Conservation (phyloP, 2,113 vertebrate species). For the Hippoglossus stenolepis region DNA sequence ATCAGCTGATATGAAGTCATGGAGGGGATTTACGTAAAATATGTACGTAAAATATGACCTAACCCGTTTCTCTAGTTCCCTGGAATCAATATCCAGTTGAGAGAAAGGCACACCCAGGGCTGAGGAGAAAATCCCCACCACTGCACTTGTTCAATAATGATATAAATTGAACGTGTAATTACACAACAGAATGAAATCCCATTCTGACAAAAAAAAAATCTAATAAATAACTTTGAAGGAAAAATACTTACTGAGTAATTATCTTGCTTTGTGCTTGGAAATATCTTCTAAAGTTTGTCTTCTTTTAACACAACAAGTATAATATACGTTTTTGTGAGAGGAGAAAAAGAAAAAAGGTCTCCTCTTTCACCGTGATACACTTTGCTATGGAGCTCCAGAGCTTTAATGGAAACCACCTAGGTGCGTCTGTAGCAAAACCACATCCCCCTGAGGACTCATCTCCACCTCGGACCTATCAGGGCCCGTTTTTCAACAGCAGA, state of each 20-base stretch:
- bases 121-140: conserved; percentile 63
- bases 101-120: conserved; percentile 82
- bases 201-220: conserved; percentile 25
- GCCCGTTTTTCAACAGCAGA: neutral
- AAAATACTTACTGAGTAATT: conserved; percentile 64
- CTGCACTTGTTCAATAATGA: conserved; percentile 75
- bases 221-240: conserved; percentile 7
- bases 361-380: conserved; percentile 12
- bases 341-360: conserved; percentile 49
- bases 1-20: conserved; percentile 14
- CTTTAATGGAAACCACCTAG: conserved; percentile 37
- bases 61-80: conserved; percentile 65
- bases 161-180: neutral
- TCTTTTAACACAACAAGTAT: conserved; percentile 28
- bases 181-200: conserved; percentile 30
- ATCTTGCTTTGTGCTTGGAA: conserved; percentile 46
- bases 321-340: conserved; percentile 29
- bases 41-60: conserved; percentile 80
- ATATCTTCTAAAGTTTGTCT: conserved; percentile 41
- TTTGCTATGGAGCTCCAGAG: conserved; percentile 25
- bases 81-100: conserved; percentile 62
- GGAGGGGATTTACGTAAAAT: conserved; percentile 60
- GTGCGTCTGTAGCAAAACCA: conserved; percentile 30
- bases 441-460: conserved; percentile 55
- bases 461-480: conserved; percentile 1